phyloP scores from a whole-genome alignment of 1,140 invertebrate genomes.

The Centruroides sculpturatus region DNA sequence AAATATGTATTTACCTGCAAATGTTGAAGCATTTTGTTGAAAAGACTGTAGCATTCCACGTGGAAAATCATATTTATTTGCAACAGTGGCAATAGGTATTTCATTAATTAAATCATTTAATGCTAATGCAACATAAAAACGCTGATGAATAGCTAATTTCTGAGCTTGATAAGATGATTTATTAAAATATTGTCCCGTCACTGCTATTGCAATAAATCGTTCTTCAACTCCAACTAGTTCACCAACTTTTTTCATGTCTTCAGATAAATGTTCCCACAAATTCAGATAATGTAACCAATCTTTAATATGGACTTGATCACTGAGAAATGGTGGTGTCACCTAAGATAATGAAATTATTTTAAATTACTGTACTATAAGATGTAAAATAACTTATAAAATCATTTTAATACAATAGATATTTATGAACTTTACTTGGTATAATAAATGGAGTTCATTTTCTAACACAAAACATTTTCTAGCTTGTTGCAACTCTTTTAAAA shows the following conservation, averaged over 20 bases:
- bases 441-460: conserved; percentile 85
- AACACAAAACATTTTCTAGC: conserved; percentile 79
- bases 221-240: conserved; percentile 83
- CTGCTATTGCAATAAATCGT: conserved; percentile 62
- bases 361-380: not conserved
- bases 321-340: conserved; percentile 34
- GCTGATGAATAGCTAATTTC: conserved; percentile 33
- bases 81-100: conserved; percentile 58
- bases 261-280: conserved; percentile 66
- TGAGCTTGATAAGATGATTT: conserved; percentile 31
- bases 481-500: conserved; percentile 81
- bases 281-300: conserved; percentile 80
- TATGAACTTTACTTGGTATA: conserved; percentile 56
- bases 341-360: conserved; percentile 42
- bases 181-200: conserved; percentile 47
- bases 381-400: too few species aligned
- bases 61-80: conserved; percentile 65
- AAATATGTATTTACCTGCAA: conserved; percentile 52
- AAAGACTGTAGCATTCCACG: conserved; percentile 77
- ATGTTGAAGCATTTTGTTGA: conserved; percentile 88
- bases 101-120: conserved; percentile 89
- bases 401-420: too few species aligned
- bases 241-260: conserved; percentile 67
- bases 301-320: conserved; percentile 29
- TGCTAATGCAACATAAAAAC: conserved; percentile 85